Percentiles rank a stretch among this genome's conserved stretches.
These are phyloP conservation scores for Octonoba sinensis DNA, from an alignment of 2,888 invertebrate genomes.

Conservation along the genomic window DNA sequence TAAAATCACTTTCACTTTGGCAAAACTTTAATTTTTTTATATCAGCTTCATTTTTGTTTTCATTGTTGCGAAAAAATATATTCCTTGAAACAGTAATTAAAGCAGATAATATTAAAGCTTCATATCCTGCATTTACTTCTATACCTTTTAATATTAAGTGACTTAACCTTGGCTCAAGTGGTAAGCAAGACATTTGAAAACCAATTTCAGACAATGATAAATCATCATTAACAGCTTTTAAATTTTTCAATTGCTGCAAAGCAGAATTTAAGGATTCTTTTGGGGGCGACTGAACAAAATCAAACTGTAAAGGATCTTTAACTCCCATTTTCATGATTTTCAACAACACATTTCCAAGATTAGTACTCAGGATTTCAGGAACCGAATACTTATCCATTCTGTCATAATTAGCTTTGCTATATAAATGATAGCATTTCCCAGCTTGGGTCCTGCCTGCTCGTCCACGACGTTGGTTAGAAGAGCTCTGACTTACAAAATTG, in stretches of 20 bases:
- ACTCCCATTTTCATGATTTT: conserved; percentile 53
- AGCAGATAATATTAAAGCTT: conserved; percentile 69
- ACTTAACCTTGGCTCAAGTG: conserved; percentile 69
- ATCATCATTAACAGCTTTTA: conserved; percentile 68
- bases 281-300: conserved; percentile 68
- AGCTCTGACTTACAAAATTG: conserved; percentile 69
- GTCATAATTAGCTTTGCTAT: conserved; percentile 69
- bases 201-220: conserved; percentile 69
- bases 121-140: conserved; percentile 65
- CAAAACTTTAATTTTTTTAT: conserved; percentile 68
- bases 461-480: conserved; percentile 72
- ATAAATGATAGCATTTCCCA: conserved; percentile 71
- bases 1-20: conserved; percentile 68
- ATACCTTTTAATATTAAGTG: conserved; percentile 64
- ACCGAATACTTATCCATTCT: conserved; percentile 68
- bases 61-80: conserved; percentile 69
- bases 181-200: conserved; percentile 69
- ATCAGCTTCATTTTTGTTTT: conserved; percentile 68
- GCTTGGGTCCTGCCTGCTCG: conserved; percentile 71
- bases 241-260: conserved; percentile 67
- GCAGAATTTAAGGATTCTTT: conserved; percentile 68
- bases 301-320: conserved; percentile 69
- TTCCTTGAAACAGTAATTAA: conserved; percentile 68
- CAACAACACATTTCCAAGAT: conserved; percentile 57
- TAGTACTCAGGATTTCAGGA: conserved; percentile 70